Base-by-base conservation (phyloP, 2,797 vertebrate genomes). In the Rhabdomys pumilio region DNA sequence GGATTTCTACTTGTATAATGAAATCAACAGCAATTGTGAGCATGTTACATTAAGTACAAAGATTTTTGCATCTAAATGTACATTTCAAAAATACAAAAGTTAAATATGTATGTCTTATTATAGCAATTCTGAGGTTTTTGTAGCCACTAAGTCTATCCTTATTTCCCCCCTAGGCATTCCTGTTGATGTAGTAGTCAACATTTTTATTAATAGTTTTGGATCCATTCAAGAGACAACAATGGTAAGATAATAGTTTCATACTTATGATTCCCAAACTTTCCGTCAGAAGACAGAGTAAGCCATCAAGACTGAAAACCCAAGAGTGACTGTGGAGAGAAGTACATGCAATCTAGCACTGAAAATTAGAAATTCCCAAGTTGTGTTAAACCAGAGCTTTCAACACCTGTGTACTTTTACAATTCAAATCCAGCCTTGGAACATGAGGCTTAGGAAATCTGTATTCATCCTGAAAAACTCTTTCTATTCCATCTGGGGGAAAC, bases 141-240 rank as follows among this genome's bases (percentile, higher is more conserved):
- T 0, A 94, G 14, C 6, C 77, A 57, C 44, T 95, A 76, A 94
- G 61, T 87, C 41, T 86, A 63, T 77, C 34, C 12, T 96, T 93
- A 76, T 92, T 97, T 97, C 94, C 94, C 89, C 96, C 97, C 96
- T 98, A 99, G 99, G 99, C 83, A 99, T 99, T 97, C 99, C 99
- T 85, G 99, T 99, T 13, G 99, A 99, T 97, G 99, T 99, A 96
- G 99, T 99, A 96, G 99, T 99, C 96, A 99, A 99, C 98, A 99
- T 99, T 98, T 99, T 99, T 98, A 99, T 99, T 98, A 99, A 99
- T 99, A 99, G 99, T 97, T 99, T 99, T 98, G 99, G 99, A 79
- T 99, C 99, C 50, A 99, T 99, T 98, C 99, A 99, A 97, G 99
- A 99, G 98, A 99, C 99, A 57, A 99, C 99, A 31, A 99, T 99